Evolutionary conservation across 2,113 vertebrate genomes (phyloP), one percentile per base, ranked within the genome.

Genomic region (Alouatta palliata): DNA sequence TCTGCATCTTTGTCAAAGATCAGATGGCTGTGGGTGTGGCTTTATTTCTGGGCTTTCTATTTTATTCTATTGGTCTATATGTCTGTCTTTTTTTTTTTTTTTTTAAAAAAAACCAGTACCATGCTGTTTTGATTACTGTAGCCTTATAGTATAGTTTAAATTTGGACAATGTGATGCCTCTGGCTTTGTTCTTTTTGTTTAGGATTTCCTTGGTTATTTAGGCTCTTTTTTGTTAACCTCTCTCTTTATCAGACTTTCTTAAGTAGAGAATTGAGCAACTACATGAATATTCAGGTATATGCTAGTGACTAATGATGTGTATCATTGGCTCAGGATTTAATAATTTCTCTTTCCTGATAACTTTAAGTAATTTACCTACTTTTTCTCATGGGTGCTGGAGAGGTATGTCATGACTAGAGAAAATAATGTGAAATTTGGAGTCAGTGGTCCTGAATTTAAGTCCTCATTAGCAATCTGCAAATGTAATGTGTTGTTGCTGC

Each of bases 261-360:
- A 75, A 83, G 43, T 14, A 81, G 4, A 35, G 30, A 87, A 32
- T 40, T 79, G 73, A 95, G 30, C 30, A 49, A 43, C n/a, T 25
- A 85, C 84, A 43, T 68, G 70, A 97, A 40, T 87, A 91, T 85
- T 92, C 80, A 95, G 19, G 80, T 56, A 1, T 20, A 43, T 64
- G 8, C 16, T 84, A 43, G 30, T 80, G 88, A 82, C 47, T 30
- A 52, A 68, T 54, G n/a, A 52, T 61, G 23, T 86, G 10, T 75
- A 6, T n/a, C 27, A 56, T 7, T 54, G 40, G 8, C 11, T 83
- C 5, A 35, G 52, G 12, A 61, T 94, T 86, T 58, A 49, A 73
- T 92, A 32, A 87, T 92, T 90, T 92, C 40, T 85, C 2, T 47
- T 49, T 93, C 23, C 43, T 64, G 61, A 25, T 80, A 75, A 90